Evolutionary conservation across 2,888 invertebrate species (phyloP).

Genomic region (Drosophila lacicola): DNA sequence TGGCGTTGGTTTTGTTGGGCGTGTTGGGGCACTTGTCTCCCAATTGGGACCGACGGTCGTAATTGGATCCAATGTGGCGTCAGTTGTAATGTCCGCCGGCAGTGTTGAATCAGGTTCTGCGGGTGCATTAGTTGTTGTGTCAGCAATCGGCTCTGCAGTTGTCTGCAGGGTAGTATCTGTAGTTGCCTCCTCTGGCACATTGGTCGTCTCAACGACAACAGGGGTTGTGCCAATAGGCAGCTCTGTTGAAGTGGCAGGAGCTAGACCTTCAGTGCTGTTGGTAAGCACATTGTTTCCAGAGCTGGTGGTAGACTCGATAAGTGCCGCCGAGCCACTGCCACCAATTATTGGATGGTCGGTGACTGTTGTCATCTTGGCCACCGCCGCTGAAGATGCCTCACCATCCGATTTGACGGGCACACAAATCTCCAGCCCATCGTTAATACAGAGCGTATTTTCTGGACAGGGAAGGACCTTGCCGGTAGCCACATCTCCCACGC

Average conservation of each 20-base stretch:
- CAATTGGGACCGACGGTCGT: conserved; percentile 15
- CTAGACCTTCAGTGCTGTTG: conserved; percentile 16
- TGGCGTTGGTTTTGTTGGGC: conserved; percentile 20
- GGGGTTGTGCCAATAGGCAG: conserved; percentile 24
- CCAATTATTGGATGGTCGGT: conserved; percentile 43
- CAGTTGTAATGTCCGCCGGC: conserved; percentile 39
- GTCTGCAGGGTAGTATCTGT: conserved; percentile 23
- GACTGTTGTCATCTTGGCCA: conserved; percentile 64
- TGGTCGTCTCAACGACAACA: conserved; percentile 25
- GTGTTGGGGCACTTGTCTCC: conserved; percentile 11
- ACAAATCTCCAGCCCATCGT: conserved; percentile 80
- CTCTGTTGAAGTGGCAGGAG: conserved; percentile 2
- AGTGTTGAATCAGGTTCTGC: conserved; percentile 24
- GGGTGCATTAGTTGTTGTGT: conserved; percentile 23
- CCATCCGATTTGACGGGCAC: conserved; percentile 63
- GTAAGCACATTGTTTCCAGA: conserved; percentile 13
- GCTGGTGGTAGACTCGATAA: conserved; percentile 33
- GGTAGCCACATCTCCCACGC: conserved; percentile 61
- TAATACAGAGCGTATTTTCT: conserved; percentile 76
- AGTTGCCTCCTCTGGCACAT: conserved; percentile 5
- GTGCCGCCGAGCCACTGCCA: conserved; percentile 32
- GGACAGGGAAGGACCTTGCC: conserved; percentile 69
- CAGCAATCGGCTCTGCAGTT: conserved; percentile 20
- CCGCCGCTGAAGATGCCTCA: conserved; percentile 39
- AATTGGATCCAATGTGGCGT: neutral